Percentiles rank a stretch among this genome's conserved stretches.
phyloP scores from a whole-genome alignment of 2,888 invertebrate species.

The Acanthoscelides obtectus region DNA sequence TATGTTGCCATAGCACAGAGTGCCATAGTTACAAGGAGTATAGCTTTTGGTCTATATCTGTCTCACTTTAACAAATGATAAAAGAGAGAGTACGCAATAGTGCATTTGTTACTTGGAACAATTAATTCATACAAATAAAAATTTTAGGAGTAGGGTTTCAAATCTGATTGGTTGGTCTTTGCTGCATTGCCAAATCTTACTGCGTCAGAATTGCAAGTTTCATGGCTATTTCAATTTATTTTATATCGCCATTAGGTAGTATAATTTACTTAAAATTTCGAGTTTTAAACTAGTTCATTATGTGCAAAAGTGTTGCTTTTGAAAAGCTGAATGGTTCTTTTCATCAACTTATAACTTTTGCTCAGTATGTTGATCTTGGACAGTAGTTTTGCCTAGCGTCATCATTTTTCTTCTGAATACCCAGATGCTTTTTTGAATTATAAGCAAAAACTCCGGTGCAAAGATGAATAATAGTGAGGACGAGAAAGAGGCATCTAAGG shows the following conservation, averaged over 20 bases:
- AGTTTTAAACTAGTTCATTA: neutral
- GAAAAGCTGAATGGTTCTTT: neutral
- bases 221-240: neutral
- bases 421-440: constrained; percentile 8
- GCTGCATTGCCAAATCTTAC: neutral
- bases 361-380: neutral
- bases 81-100: too few relatives aligned
- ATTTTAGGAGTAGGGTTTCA: neutral
- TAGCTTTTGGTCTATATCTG: too few relatives aligned
- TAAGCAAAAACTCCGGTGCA: constrained; percentile 7
- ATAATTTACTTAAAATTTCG: neutral
- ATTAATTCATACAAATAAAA: neutral
- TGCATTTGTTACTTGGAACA: neutral
- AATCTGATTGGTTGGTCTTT: neutral
- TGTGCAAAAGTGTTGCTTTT: neutral
- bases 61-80: too few relatives aligned
- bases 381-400: neutral
- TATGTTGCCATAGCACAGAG: too few relatives aligned
- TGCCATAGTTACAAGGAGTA: too few relatives aligned
- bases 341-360: neutral
- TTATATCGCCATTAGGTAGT: neutral
- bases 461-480: constrained; percentile 50
- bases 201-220: neutral
- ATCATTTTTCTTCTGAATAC: neutral
- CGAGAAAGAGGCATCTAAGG: constrained; percentile 55